Evolutionary conservation across 2,113 vertebrate genomes (phyloP).

Genomic region (Aramus guarauna): DNA sequence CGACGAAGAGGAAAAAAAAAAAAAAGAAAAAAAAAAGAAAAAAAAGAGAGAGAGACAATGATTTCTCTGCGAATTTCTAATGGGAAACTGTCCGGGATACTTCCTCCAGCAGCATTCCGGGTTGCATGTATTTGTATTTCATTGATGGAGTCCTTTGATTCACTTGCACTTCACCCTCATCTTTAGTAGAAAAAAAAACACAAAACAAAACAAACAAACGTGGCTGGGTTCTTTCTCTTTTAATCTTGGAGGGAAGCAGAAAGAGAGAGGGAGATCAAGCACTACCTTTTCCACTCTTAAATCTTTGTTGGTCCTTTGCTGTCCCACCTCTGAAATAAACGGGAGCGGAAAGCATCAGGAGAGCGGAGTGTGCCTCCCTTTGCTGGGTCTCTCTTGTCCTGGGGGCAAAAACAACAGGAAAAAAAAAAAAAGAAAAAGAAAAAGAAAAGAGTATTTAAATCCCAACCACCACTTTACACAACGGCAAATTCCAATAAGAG

Average conservation of each 20-base stretch:
- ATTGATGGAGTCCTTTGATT: conserved; percentile 79
- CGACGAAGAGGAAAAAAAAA: background rate
- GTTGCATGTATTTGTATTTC: conserved; percentile 87
- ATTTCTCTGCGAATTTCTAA: conserved; percentile 71
- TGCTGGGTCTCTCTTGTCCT: conserved; percentile 20
- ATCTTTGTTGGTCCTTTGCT: background rate
- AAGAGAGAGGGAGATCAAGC: conserved; percentile 16
- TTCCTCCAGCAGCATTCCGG: conserved; percentile 76
- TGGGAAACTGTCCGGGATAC: conserved; percentile 69
- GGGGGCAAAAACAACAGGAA: background rate
- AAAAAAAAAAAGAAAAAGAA: background rate
- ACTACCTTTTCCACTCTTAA: background rate
- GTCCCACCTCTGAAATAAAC: conserved; percentile 41
- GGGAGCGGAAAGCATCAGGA: conserved; percentile 7
- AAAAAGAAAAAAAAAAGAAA: conserved; percentile 1
- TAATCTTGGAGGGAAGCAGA: conserved; percentile 27
- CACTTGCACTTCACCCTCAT: conserved; percentile 75
- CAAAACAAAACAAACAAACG: conserved; percentile 28
- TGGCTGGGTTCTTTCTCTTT: conserved; percentile 52
- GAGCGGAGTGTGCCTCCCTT: background rate
- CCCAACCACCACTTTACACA: conserved; percentile 52
- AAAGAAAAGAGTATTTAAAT: conserved; percentile 25
- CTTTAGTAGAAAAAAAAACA: conserved; percentile 60
- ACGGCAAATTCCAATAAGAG: conserved; percentile 62
- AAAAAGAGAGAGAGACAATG: conserved; percentile 63